Percentiles rank a stretch among this genome's conserved stretches.
These are phyloP conservation scores for Pelodytes ibericus DNA, from an alignment of 2,797 vertebrate species.

Conservation along the genomic window DNA sequence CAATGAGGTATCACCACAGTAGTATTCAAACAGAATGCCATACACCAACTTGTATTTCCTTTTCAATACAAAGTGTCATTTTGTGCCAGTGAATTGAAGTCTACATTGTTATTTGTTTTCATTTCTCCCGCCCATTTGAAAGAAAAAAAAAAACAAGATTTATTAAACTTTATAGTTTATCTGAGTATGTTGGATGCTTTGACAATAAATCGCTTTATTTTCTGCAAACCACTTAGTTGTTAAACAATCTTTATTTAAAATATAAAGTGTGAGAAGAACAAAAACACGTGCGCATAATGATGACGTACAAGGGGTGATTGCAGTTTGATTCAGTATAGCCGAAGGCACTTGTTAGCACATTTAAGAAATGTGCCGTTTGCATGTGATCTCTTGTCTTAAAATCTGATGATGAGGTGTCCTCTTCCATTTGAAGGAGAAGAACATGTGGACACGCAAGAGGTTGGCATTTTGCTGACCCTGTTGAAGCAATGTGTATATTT, in stretches of 20 bases:
- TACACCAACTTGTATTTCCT: conserved; percentile 75
- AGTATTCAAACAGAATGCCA: conserved; percentile 85
- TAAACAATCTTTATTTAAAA: conserved; percentile 58
- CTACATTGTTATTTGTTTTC: conserved; percentile 87
- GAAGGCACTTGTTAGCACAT: conserved; percentile 34
- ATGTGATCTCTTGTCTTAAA: conserved; percentile 46
- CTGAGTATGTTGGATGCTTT: conserved; percentile 98
- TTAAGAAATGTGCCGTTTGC: conserved; percentile 14
- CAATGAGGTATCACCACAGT: conserved; percentile 71
- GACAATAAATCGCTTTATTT: conserved; percentile 99
- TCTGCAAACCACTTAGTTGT: conserved; percentile 78
- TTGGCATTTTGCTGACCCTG: conserved; percentile 36
- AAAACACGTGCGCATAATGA: neutral
- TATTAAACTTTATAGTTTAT: conserved; percentile 98
- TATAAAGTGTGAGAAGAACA: neutral
- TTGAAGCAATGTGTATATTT: conserved; percentile 2
- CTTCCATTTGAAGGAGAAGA: conserved; percentile 28
- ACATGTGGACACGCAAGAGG: conserved; percentile 29
- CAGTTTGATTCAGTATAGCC: conserved; percentile 19
- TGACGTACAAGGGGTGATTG: conserved; percentile 1
- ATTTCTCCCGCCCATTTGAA: conserved; percentile 69
- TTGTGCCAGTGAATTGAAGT: conserved; percentile 90
- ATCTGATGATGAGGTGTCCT: conserved; percentile 45
- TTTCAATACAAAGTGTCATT: conserved; percentile 91
- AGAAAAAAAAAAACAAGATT: conserved; percentile 73